Evolutionary conservation across 2,888 invertebrate species (phyloP).

Genomic region (Pseudococcus jackbeardsleyi): DNA sequence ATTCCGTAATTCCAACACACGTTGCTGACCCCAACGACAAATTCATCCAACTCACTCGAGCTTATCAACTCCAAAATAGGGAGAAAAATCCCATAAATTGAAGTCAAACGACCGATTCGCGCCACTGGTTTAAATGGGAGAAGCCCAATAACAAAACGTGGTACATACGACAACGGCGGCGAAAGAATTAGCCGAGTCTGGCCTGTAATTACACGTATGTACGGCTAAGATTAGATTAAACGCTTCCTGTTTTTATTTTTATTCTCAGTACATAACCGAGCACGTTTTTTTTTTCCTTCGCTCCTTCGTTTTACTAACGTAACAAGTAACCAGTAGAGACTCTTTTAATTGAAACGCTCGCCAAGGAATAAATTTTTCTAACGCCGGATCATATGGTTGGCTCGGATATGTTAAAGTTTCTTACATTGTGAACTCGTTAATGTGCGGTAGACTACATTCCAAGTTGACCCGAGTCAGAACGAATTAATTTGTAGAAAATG

Average conservation of each 20-base stretch:
- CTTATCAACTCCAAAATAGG: neutral
- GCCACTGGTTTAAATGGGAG: neutral
- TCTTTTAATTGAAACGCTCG: slow-evolving; percentile 47
- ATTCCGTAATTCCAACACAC: too few species aligned
- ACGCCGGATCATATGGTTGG: slow-evolving; percentile 25
- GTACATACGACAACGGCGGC: slow-evolving; percentile 4
- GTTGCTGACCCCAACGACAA: too few species aligned
- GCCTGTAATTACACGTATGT: slow-evolving; percentile 62
- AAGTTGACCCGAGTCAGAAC: neutral
- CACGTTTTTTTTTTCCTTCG: slow-evolving; percentile 17
- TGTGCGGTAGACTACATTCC: neutral
- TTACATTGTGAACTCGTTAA: slow-evolving; percentile 39
- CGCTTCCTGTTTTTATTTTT: slow-evolving; percentile 65
- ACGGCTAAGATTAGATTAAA: slow-evolving; percentile 64
- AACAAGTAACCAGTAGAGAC: slow-evolving; percentile 53
- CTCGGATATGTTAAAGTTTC: neutral
- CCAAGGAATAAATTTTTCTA: slow-evolving; percentile 10
- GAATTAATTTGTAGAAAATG: neutral
- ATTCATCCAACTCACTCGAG: neutral
- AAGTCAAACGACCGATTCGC: neutral
- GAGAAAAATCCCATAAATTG: neutral
- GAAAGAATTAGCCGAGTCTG: slow-evolving; percentile 57
- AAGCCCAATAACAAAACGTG: slow-evolving; percentile 8
- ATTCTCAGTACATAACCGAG: slow-evolving; percentile 10
- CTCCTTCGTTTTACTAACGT: slow-evolving; percentile 24